Base-by-base conservation (phyloP, 2,888 invertebrate genomes). In the Sarcophaga subvicina region DNA sequence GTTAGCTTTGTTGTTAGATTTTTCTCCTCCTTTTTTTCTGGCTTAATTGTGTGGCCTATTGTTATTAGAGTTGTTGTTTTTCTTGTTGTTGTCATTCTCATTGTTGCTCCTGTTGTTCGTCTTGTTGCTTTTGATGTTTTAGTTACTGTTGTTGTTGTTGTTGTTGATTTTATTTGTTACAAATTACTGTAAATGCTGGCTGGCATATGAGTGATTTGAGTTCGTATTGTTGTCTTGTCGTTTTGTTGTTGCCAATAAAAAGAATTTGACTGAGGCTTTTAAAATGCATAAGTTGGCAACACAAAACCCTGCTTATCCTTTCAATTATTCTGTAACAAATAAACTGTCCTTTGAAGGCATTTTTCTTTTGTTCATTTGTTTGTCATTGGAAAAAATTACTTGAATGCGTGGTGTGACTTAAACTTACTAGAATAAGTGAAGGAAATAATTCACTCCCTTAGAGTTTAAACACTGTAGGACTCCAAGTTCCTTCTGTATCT, bases 131-230 rank as follows among this genome's bases (percentile, higher is more conserved):
- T 20, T 59, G 25, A 8, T 22, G 12, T 27, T 20, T 60, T 37
- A 14, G 3, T 64, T 64, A 27, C n/a, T 62, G 10, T 59, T 71
- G 27, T 6, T 27, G 3, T 64, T 64, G 64, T 37, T 62, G 10
- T 59, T 71, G 27, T 6, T 27, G 78, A 75, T 83, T 79, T 83
- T 59, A 75, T 85, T 76, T 80, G 70, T 77, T 37, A 85, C 71
- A 85, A 85, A 85, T 86, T 80, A 49, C 60, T 76, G 27, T 69
- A 72, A 81, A 82, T 81, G 66, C 80, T 71, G 84, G 75, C 87
- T 71, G 84, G 63, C 87, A 81, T 87, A 84, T 87, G 81, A 87
- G 84, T 82, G 59, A 84, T 87, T 87, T 84, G 66, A 82, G 76
- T 85, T 85, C 62, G 62, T 76, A 76, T 80, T 80, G 66, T 80